Evolutionary conservation across 2,113 vertebrate genomes (phyloP), one percentile per base, ranked within the genome.

Genomic region (Rhadina sibilatrix): DNA sequence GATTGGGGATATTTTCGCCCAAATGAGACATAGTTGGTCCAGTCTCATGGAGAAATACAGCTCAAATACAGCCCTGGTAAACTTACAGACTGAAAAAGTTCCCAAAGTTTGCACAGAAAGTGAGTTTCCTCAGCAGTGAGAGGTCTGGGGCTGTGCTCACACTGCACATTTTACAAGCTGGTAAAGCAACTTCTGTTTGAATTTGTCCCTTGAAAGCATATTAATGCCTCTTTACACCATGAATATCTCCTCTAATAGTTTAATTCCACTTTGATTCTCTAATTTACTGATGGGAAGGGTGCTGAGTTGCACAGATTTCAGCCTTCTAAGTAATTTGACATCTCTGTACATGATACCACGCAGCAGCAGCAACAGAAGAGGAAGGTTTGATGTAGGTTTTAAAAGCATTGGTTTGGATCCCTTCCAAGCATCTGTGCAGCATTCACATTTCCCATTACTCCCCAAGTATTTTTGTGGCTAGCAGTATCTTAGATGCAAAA

Each of bases 321-420:
- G 30, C 89, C 69, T 77, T 79, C 76, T 44, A 75, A 82, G 76
- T 94, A 80, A 96, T 91, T 96, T 94, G 63, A 83, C 91, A 65
- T 95, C 86, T 91, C 92, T 91, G 61, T 65, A 66, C 47, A 65
- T 28, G 80, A 11, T 83, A 95, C 87, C 92, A 81, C 81, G 59
- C 40, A 92, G 76, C 93, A 93, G 74, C 96, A 97, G 90, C 85
- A 89, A 54, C 59, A 91, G 82, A 69, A 95, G 63, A 76, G 72
- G 68, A 59, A 93, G 68, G 77, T 77, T 52, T 92, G 77, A 97
- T 91, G 77, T 54, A 44, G 65, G 72, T 92, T 97, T 97, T 96
- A 57, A 93, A 97, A 87, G 87, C 28, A 22, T 78, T 6, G 0
- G 47, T 78, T 89, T 95, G 97, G 96, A 96, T 90, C 22, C 61